Base-by-base conservation (phyloP, 1,140 invertebrate species). In the Monochamus saltuarius region DNA sequence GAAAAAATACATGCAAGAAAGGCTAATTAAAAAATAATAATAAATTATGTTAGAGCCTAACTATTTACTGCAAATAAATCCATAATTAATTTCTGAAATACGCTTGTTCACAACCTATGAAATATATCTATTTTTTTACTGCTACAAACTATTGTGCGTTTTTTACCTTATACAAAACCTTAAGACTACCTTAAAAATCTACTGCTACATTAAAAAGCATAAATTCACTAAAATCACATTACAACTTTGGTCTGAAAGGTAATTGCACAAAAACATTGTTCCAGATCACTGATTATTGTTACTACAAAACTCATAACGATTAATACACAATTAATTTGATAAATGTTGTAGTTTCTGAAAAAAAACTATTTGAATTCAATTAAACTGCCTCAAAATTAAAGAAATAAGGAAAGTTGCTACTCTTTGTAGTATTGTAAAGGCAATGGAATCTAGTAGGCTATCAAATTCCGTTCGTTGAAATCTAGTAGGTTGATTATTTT, bases 161-260 rank as follows among this genome's bases (percentile, higher is more conserved):
- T 52, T 45, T 51, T 59, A 29, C 22, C 35, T 46, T 57, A 29
- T 29, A 29, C 22, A 29, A 29, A 29, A 29, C 22, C 22, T 29
- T 29, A 57, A 8, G 37, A 57, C 45, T 57, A 50, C 45, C 10
- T 42, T 59, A 52, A 52, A 59, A 52, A 53, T 10, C 39, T 59
- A 59, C 43, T 8, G 46, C 39, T 59, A 38, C 40, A 38, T 52
- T 56, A 14, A 34, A 36, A 59, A 59, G 57, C 57, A 59, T 59
- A 59, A 52, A 42, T 45, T 36, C 52, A 59, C 57, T 59, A 59
- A 65, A 65, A 67, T 67, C 66, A 67, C 66, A 67, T 65, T 59
- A 59, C 39, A 67, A 67, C 66, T 67, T 67, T 67, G 66, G 66
- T 67, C 56, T 67, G 45, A 67, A 38, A 56, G n/a, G 9, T 42